Base-by-base conservation (phyloP, 2,797 vertebrate genomes). In the Phyllotis vaccarum region DNA sequence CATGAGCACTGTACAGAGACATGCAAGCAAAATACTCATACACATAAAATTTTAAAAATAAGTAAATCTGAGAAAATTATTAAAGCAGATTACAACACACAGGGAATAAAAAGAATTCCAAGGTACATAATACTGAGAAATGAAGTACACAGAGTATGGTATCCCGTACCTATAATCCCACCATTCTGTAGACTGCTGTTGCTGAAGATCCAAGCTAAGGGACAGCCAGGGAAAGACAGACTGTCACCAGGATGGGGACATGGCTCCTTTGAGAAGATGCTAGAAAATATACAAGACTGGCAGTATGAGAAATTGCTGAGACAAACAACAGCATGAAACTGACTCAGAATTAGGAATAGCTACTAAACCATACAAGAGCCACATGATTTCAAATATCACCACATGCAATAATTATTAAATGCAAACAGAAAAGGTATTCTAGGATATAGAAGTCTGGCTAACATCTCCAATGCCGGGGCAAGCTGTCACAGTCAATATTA, bases 371-470 rank as follows among this genome's bases (percentile, higher is more conserved):
- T 72, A 43, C 2, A 62, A 79, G 64, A 74, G 60, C 11, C 27
- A 86, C 49, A 74, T 21, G 40, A 86, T 68, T 70, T 90, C 86
- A 95, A 86, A 27, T 43, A 90, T 52, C 54, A 90, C 2, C 14
- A 3, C n/a, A 60, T 0, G 40, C 22, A 96, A 58, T 80, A 68
- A 49, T 24, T 46, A 85, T 19, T 90, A 86, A 86, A 34, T 40
- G 82, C 27, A 91, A 93, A 90, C 81, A 31, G 6, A 4, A 79
- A 94, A 37, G 6, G 5, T 60, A 72, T 58, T 64, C 72, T 52
- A 93, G 29, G 81, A 92, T 31, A 17, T 7, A 92, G n/a, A 92
- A 81, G 66, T 52, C 66, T 88, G 37, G 14, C 21, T 87, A 86
- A 40, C n/a, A 62, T 87, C 58, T 90, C 40, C 89, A 95, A 72